Evolutionary conservation across 2,797 vertebrate species (phyloP).

Genomic region (Zalophus californianus): DNA sequence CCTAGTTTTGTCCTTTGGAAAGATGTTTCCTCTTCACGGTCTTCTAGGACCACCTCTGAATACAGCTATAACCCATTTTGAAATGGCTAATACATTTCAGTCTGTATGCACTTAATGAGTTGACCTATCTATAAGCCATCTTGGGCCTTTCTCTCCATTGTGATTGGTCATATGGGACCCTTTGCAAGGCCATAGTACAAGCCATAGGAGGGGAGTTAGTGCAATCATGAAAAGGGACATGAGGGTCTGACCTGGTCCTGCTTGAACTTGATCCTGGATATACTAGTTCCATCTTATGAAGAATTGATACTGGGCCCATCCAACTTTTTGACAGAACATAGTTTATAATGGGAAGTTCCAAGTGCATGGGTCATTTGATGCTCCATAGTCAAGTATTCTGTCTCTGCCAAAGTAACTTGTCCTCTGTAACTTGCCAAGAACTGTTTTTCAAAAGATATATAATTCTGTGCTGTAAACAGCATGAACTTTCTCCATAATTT

Average conservation of each 20-base stretch:
- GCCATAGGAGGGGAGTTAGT: neutral
- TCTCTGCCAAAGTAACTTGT: slow-evolving; percentile 5
- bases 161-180: neutral
- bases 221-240: neutral
- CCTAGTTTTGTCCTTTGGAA: neutral
- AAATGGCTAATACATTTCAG: neutral
- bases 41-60: neutral
- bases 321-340: neutral
- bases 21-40: neutral
- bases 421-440: neutral
- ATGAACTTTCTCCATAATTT: neutral
- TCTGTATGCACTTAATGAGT: neutral
- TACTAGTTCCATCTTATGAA: neutral
- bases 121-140: neutral
- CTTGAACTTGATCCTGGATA: neutral
- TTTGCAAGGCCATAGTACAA: neutral
- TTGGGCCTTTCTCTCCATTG: neutral
- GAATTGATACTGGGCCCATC: neutral
- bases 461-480: neutral
- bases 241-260: neutral
- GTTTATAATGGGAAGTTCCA: neutral
- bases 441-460: neutral
- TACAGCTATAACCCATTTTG: neutral
- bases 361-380: neutral
- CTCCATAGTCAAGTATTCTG: neutral